These are phyloP conservation scores for Megaptera novaeangliae DNA, from an alignment of 2,113 vertebrate species.

Conservation along the genomic window DNA sequence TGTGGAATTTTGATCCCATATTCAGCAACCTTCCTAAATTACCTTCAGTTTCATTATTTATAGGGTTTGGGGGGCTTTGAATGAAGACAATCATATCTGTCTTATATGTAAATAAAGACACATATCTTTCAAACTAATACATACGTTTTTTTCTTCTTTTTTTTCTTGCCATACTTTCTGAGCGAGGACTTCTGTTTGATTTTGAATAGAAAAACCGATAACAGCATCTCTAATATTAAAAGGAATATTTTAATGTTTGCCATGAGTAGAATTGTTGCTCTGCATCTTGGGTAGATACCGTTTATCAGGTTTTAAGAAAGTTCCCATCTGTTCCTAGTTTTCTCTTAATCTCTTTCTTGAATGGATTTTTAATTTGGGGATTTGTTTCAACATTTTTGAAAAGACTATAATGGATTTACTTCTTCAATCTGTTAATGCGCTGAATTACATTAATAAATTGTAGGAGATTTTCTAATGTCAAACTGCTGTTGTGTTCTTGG, in stretches of 20 bases:
- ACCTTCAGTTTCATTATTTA: neutral
- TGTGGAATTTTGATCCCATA: neutral
- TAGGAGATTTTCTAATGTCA: neutral
- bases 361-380: neutral
- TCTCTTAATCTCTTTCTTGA: neutral
- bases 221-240: neutral
- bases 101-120: neutral
- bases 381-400: neutral
- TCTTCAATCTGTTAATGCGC: neutral
- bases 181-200: neutral
- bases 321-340: neutral
- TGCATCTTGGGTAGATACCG: neutral
- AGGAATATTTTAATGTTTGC: neutral
- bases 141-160: neutral
- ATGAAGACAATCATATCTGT: neutral
- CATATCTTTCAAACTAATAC: neutral
- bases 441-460: neutral
- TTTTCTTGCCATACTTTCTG: slow-evolving; percentile 5
- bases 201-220: neutral
- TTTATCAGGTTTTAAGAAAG: neutral
- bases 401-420: neutral
- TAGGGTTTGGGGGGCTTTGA: neutral
- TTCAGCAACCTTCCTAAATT: neutral
- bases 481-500: neutral
- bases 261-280: neutral